Evolutionary conservation across 2,797 vertebrate species (phyloP).

Genomic region (Enoplosus armatus): DNA sequence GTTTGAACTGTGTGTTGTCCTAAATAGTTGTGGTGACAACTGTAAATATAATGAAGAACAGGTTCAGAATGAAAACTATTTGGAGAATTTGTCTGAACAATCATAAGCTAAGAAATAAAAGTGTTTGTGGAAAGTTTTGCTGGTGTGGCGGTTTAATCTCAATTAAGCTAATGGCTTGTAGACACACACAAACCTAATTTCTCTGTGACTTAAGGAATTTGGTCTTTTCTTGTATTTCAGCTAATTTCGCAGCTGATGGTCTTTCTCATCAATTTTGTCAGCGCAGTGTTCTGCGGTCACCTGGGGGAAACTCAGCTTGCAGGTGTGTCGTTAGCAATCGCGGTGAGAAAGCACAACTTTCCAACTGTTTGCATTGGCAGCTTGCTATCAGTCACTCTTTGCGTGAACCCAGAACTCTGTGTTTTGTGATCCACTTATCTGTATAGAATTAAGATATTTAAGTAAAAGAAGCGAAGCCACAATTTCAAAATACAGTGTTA

Average conservation of each 20-base stretch:
- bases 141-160: not conserved
- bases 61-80: not conserved
- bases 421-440: not conserved
- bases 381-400: not conserved
- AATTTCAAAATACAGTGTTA: too few species aligned
- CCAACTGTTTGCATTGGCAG: not conserved
- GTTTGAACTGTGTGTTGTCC: too few species aligned
- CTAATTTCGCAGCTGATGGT: constrained; percentile 85
- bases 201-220: not conserved
- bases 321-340: constrained; percentile 83
- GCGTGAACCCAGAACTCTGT: not conserved
- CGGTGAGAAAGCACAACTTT: constrained; percentile 71
- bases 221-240: constrained; percentile 60
- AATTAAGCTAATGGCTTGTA: not conserved
- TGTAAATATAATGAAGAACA: too few species aligned
- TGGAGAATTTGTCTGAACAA: not conserved
- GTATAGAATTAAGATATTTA: too few species aligned
- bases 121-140: too few species aligned
- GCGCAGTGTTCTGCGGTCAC: constrained; percentile 89
- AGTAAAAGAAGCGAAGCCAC: too few species aligned
- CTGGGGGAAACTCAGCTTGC: constrained; percentile 86
- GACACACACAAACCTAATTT: not conserved
- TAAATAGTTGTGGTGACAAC: too few species aligned
- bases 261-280: constrained; percentile 84
- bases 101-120: too few species aligned